A percentile compares a stretch with the other conserved stretches of the same genome.
Conservation (phyloP, 2,888 invertebrate genomes). For the Ecdyonurus torrentis region DNA sequence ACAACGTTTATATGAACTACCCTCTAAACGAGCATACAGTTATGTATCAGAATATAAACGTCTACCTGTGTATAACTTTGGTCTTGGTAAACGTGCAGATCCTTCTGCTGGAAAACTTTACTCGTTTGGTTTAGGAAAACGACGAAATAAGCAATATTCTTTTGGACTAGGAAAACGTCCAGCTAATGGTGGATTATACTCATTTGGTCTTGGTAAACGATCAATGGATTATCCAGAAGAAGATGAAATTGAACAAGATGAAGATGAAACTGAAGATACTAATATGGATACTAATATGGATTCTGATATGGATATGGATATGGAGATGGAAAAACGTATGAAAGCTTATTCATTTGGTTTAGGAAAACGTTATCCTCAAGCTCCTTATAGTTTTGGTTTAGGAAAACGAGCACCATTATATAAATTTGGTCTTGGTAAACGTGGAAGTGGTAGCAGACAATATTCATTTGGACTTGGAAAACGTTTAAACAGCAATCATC, state of each 20-base stretch:
- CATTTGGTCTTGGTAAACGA: constrained; percentile 19
- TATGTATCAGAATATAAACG: constrained; percentile 46
- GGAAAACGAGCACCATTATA: constrained; percentile 29
- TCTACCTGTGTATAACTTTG: constrained; percentile 33
- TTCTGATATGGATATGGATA: not conserved
- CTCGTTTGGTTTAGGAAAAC: constrained; percentile 15
- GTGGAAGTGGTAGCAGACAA: constrained; percentile 7
- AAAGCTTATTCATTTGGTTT: constrained; percentile 6
- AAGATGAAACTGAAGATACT: not conserved
- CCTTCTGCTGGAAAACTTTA: constrained; percentile 8
- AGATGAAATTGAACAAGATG: not conserved
- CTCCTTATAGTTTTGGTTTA: constrained; percentile 51
- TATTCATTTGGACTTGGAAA: constrained; percentile 20
- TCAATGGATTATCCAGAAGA: constrained; percentile 5
- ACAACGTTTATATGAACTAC: constrained; percentile 6
- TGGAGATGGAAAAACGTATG: not conserved
- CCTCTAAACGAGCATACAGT: constrained; percentile 34
- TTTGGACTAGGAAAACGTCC: constrained; percentile 19
- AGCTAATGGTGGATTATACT: constrained; percentile 10
- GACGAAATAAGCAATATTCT: constrained; percentile 12
- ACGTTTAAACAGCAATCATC: constrained; percentile 10
- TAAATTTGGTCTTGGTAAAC: constrained; percentile 15
- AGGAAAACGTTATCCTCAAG: constrained; percentile 15
- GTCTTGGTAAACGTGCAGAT: constrained; percentile 24
- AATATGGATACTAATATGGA: not conserved